Percentiles rank a stretch among this genome's conserved stretches.
Evolutionary conservation across 2,113 vertebrate genomes (phyloP).

Genomic region (Malurus elegans): DNA sequence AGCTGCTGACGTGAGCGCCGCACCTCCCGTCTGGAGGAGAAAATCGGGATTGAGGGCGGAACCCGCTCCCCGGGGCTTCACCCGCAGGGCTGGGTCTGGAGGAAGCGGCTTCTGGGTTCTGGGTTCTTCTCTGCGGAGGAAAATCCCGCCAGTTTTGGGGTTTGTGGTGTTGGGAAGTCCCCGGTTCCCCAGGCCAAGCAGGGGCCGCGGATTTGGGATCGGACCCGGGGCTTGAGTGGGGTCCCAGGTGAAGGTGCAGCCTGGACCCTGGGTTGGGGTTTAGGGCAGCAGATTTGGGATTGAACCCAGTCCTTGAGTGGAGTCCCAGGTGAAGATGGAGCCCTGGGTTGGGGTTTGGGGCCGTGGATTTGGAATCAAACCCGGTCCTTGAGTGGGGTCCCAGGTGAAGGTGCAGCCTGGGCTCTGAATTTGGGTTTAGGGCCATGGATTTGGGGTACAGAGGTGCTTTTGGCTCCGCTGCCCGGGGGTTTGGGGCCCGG

Average conservation of each 20-base stretch:
- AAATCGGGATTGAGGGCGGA: not conserved
- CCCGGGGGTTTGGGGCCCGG: not conserved
- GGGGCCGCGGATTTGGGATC: accelerated
- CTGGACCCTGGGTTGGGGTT: too few species aligned
- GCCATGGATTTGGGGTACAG: accelerated
- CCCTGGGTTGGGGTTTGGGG: not conserved
- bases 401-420: not conserved
- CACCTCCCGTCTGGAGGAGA: not conserved
- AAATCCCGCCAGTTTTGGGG: accelerated
- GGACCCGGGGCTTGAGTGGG: too few species aligned
- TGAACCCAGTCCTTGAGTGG: accelerated
- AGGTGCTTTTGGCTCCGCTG: not conserved
- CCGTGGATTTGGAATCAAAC: accelerated
- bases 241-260: too few species aligned
- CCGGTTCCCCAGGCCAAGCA: accelerated
- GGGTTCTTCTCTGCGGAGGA: not conserved
- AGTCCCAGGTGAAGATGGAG: not conserved
- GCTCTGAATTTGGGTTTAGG: not conserved
- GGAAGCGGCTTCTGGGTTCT: not conserved
- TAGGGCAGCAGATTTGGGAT: accelerated
- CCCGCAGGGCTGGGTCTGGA: not conserved
- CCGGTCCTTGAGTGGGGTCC: accelerated
- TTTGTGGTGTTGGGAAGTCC: accelerated
- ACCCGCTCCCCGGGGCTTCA: not conserved
- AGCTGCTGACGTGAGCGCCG: not conserved